These are phyloP conservation scores for Colletes latitarsis DNA, from an alignment of 1,140 invertebrate species.

Conservation along the genomic window DNA sequence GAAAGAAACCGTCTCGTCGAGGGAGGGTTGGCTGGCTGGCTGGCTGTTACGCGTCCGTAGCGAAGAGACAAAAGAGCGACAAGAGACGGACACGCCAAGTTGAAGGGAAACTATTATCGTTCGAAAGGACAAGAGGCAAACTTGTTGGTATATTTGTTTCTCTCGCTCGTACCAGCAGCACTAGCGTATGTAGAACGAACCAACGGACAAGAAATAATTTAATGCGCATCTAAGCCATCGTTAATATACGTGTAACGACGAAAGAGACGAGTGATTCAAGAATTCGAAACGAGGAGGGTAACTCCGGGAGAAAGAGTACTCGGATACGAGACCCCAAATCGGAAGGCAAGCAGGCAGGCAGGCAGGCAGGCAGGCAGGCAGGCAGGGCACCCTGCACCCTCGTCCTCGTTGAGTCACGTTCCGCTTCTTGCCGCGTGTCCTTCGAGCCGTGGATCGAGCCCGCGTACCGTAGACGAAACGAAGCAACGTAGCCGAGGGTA, in stretches of 20 bases:
- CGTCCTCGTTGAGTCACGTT: conserved; percentile 50
- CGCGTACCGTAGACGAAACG: background rate
- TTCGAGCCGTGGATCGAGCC: conserved; percentile 26
- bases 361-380: no score
- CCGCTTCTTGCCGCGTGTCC: conserved; percentile 45
- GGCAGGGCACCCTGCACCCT: conserved; percentile 27
- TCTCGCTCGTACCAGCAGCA: no score
- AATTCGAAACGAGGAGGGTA: background rate
- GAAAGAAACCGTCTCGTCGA: conserved; percentile 14
- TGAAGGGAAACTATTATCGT: conserved; percentile 3
- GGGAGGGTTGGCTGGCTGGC: background rate
- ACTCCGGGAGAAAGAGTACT: background rate
- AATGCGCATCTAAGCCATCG: no score
- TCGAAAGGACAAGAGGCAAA: conserved; percentile 24
- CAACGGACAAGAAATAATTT: no score
- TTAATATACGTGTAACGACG: no score
- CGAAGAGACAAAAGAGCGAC: conserved; percentile 7
- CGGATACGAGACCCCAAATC: background rate
- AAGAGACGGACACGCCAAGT: background rate
- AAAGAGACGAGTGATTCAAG: background rate
- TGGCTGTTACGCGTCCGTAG: background rate
- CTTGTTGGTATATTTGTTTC: background rate
- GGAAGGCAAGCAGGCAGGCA: background rate
- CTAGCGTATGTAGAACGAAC: no score
- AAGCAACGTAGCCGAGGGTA: background rate